phyloP scores from a whole-genome alignment of 1,140 invertebrate species.

The Drosophila rufa region DNA sequence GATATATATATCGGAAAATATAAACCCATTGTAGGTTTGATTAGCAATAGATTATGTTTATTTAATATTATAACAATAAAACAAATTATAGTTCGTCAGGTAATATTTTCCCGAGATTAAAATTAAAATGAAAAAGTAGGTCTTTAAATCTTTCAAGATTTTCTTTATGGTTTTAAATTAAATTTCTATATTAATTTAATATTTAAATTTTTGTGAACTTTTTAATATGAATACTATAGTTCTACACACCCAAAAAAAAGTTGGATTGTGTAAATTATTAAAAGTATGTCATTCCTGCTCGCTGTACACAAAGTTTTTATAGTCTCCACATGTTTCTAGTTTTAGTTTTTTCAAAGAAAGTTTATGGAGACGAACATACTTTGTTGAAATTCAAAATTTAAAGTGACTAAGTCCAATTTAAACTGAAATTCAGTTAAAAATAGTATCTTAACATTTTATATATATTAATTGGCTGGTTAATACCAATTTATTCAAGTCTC shows the following conservation, averaged over 20 bases:
- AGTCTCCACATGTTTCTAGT: not conserved
- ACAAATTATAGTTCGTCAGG: too few species aligned
- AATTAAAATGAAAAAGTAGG: too few species aligned
- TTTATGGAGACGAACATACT: not conserved
- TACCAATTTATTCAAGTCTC: not conserved
- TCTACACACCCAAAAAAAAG: not conserved
- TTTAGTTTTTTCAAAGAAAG: not conserved
- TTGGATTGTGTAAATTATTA: not conserved
- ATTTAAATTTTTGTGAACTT: not conserved
- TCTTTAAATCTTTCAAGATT: not conserved
- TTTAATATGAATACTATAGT: not conserved
- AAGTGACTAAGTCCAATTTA: not conserved
- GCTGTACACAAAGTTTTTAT: not conserved
- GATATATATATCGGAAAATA: too few species aligned
- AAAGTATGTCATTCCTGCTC: not conserved
- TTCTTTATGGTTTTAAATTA: not conserved
- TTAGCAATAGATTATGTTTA: too few species aligned
- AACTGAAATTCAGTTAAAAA: not conserved
- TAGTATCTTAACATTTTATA: not conserved
- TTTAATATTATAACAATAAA: too few species aligned
- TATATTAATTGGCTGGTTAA: too few species aligned
- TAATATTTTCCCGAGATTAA: too few species aligned
- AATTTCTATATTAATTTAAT: not conserved
- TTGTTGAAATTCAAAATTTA: too few species aligned
- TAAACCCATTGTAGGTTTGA: too few species aligned